A percentile compares a stretch with the other conserved stretches of the same genome.
Evolutionary conservation across 2,888 invertebrate genomes (phyloP).

Genomic region (Caenorhabditis plicata): DNA sequence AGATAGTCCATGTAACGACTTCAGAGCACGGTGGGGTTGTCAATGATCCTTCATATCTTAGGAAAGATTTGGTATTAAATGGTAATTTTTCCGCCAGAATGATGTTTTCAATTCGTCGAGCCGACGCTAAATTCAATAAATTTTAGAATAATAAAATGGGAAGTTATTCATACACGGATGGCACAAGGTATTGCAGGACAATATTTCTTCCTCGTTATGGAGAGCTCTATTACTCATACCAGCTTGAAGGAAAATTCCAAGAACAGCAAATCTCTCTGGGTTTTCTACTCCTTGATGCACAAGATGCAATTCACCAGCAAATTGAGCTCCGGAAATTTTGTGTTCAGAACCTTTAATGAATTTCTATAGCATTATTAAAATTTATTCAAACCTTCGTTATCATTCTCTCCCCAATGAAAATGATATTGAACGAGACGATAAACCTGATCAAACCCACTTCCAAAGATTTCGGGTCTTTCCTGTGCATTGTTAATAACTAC

Average conservation of each 20-base stretch:
- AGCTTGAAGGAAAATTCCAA: slow-evolving; percentile 57
- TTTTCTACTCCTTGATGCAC: slow-evolving; percentile 63
- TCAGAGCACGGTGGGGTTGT: slow-evolving; percentile 64
- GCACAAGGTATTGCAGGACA: no score
- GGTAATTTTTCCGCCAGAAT: slow-evolving; percentile 51
- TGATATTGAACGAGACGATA: slow-evolving; percentile 64
- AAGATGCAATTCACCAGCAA: slow-evolving; percentile 59
- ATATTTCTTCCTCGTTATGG: slow-evolving; percentile 32
- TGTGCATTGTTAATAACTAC: no score
- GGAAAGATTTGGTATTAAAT: slow-evolving; percentile 48
- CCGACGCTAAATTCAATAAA: slow-evolving; percentile 26
- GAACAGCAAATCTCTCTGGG: slow-evolving; percentile 55
- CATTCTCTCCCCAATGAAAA: slow-evolving; percentile 62
- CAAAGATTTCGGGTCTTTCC: slow-evolving; percentile 58
- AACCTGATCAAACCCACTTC: slow-evolving; percentile 58
- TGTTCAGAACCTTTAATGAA: slow-evolving; percentile 54
- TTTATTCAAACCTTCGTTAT: slow-evolving; percentile 43
- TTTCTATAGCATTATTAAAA: not conserved
- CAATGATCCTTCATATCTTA: slow-evolving; percentile 59
- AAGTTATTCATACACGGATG: no score
- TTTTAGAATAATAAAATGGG: no score
- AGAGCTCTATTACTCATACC: slow-evolving; percentile 43
- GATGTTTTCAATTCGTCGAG: slow-evolving; percentile 35
- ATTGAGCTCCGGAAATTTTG: slow-evolving; percentile 54
- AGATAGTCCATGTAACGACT: slow-evolving; percentile 60